These are phyloP conservation scores for Dysidea cf. avara DNA, from an alignment of 37 sponge, comb jelly and placozoan species.

Conservation along the genomic window DNA sequence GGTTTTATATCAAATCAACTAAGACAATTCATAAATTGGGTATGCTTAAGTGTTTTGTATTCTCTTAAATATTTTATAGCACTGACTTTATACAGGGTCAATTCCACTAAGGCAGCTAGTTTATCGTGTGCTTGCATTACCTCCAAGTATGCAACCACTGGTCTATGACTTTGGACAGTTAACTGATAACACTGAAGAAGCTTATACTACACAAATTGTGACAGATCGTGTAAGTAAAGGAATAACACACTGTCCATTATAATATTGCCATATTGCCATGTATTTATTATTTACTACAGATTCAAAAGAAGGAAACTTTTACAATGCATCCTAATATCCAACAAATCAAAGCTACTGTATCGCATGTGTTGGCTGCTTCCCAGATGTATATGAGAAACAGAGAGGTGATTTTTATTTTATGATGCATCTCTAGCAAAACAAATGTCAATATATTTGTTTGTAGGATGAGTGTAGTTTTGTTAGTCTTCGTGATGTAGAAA, in stretches of 20 bases:
- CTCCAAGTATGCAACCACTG: slow-evolving; percentile 90
- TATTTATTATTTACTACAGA: too few species aligned
- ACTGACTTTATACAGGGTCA: slow-evolving; percentile 29
- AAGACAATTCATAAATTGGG: slow-evolving; percentile 44
- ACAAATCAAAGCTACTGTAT: slow-evolving; percentile 3
- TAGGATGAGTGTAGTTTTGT: slow-evolving; percentile 94
- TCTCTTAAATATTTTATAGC: too few species aligned
- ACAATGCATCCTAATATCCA: background rate
- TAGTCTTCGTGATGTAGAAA: slow-evolving; percentile 83
- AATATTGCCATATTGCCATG: too few species aligned
- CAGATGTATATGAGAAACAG: slow-evolving; percentile 73
- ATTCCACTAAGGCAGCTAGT: slow-evolving; percentile 93
- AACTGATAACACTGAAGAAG: slow-evolving; percentile 39
- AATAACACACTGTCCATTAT: too few species aligned
- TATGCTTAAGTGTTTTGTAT: background rate
- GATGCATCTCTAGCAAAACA: background rate
- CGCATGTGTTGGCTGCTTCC: slow-evolving; percentile 54
- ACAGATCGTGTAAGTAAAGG: slow-evolving; percentile 16
- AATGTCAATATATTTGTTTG: background rate
- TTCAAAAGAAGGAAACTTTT: too few species aligned
- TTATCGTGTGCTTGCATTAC: slow-evolving; percentile 92
- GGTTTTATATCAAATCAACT: slow-evolving; percentile 37
- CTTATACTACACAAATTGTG: slow-evolving; percentile 64
- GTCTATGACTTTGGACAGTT: slow-evolving; percentile 87
- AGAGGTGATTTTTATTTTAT: slow-evolving; percentile 35